These are phyloP conservation scores for Eulemur coronatus DNA, from an alignment of 2,797 vertebrate species.

Conservation along the genomic window DNA sequence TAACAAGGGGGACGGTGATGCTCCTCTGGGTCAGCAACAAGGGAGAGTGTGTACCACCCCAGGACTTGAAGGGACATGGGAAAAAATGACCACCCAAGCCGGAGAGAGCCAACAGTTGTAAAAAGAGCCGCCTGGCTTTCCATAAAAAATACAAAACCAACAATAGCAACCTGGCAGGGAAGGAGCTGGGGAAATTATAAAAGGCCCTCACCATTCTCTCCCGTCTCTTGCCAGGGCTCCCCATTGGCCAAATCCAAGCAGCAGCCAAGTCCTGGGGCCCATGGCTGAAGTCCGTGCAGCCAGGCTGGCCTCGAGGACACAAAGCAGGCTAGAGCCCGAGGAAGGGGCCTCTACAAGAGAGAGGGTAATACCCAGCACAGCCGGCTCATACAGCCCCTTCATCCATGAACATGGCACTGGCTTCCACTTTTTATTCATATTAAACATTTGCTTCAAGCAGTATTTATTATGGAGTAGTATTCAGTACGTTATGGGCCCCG, in stretches of 20 bases:
- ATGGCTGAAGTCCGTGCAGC: rapidly evolving
- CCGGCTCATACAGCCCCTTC: neutral
- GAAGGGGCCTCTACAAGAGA: rapidly evolving
- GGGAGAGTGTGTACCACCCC: too few relatives aligned
- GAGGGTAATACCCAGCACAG: too few relatives aligned
- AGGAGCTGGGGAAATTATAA: neutral
- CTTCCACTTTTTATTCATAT: neutral
- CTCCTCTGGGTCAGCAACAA: neutral
- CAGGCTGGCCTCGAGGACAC: neutral
- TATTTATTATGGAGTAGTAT: neutral
- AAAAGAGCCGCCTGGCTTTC: neutral
- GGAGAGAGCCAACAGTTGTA: neutral
- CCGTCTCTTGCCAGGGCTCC: neutral
- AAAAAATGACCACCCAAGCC: too few relatives aligned
- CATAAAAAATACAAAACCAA: neutral
- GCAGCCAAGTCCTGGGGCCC: neutral
- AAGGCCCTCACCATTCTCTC: neutral
- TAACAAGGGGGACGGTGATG: neutral
- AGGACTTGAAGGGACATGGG: neutral
- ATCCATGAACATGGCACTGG: neutral
- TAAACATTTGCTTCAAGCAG: neutral
- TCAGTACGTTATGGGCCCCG: neutral
- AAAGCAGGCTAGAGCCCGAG: neutral
- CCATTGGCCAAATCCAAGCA: neutral
- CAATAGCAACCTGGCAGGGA: neutral